Evolutionary conservation across 92 coral and sea anemone genomes (phyloP).

Genomic region (Paragorgia papillata): DNA sequence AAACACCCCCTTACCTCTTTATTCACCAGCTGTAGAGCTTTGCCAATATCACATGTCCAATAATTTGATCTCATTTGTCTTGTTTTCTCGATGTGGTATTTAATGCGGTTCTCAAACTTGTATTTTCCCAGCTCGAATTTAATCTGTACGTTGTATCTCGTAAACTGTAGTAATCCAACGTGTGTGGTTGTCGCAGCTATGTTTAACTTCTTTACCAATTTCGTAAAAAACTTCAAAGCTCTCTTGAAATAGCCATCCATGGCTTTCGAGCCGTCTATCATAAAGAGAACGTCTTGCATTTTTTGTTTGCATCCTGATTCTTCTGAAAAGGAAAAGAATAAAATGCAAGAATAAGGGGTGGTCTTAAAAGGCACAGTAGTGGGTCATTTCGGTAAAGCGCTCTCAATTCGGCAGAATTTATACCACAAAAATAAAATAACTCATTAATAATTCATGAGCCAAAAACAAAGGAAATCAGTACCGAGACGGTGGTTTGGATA

Average conservation of each 20-base stretch:
- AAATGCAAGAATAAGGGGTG: too few relatives aligned
- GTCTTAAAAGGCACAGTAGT: too few relatives aligned
- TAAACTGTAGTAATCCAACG: slow-evolving; percentile 20
- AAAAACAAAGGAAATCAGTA: too few relatives aligned
- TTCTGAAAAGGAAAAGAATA: neutral
- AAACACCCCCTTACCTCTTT: slow-evolving; percentile 23
- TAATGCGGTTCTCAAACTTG: slow-evolving; percentile 17
- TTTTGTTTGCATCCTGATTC: slow-evolving; percentile 1
- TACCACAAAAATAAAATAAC: too few relatives aligned
- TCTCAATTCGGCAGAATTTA: too few relatives aligned
- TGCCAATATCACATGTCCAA: neutral
- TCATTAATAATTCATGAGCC: too few relatives aligned
- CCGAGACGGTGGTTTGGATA: too few relatives aligned
- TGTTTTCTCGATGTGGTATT: neutral
- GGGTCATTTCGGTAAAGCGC: too few relatives aligned
- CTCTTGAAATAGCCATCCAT: slow-evolving; percentile 2
- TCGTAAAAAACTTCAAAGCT: slow-evolving; percentile 24
- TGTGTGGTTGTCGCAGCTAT: slow-evolving; percentile 23
- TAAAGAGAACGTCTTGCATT: slow-evolving; percentile 27
- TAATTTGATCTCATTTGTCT: neutral
- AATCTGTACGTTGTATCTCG: neutral
- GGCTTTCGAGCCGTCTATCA: slow-evolving; percentile 9
- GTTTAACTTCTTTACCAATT: slow-evolving; percentile 12
- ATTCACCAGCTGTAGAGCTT: slow-evolving; percentile 24
- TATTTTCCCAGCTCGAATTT: slow-evolving; percentile 2